Evolutionary conservation across 2,888 invertebrate genomes (phyloP), one percentile per base, ranked within the genome.

Genomic region (Troglohyphantes excavatus): DNA sequence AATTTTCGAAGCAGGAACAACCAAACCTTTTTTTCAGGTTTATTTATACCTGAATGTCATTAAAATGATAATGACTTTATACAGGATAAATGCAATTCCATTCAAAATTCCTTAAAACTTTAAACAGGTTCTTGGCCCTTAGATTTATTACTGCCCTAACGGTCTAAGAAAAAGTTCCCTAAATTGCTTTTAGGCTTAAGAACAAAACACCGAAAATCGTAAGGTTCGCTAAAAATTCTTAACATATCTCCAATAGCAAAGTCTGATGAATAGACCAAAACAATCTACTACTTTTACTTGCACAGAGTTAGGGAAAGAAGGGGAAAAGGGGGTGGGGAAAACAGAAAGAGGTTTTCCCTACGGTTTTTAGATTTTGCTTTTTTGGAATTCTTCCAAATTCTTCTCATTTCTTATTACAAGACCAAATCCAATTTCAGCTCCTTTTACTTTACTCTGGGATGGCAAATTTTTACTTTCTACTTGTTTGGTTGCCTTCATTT

Each of bases 381-480:
- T 83, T 83, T 89, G 88, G 88, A 82, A 89, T 89, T 89, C 88
- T 89, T 82, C 88, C 88, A 89, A 89, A 89, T 89, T 89, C 88
- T 82, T 82, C 88, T 87, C 82, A 82, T 89, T 88, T 82, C 88
- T 88, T 88, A 88, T 88, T 89, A 82, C 88, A 67, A 63, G 70
- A 59, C 82, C 76, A 76, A 89, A 89, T 89, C 88, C 88, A 89
- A 89, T 89, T 89, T 89, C 88, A 79, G 39, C 82, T 89, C 82
- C 76, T 82, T 82, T 89, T 89, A 65, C 65, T 89, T 82, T 68
- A 61, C 63, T 79, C 63, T 68, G 19, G 86, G 79, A 87, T 87
- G 61, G 86, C 79, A 87, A 87, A 79, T 87, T 87, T 87, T 79
- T 87, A 72, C 79, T 87, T 76, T 76, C 59, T 67, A 33, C 70